phyloP scores from a whole-genome alignment of 1,140 invertebrate genomes.

The Eufriesea mexicana region DNA sequence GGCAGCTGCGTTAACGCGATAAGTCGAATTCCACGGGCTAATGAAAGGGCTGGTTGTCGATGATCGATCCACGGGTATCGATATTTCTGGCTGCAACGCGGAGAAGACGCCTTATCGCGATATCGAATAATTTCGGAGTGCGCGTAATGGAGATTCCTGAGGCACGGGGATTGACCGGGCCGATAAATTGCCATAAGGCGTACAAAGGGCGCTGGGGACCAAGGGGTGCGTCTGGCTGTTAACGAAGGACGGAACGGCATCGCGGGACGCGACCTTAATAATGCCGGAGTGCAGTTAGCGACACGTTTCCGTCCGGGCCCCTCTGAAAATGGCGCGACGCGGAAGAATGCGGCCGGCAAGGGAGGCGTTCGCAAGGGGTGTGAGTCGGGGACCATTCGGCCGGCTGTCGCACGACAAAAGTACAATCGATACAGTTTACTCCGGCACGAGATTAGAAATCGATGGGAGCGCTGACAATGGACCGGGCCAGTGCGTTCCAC shows the following conservation, averaged over 20 bases:
- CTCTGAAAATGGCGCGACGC: constrained; percentile 32
- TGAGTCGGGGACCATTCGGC: not conserved
- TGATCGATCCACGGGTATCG: constrained; percentile 44
- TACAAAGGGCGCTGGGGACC: constrained; percentile 36
- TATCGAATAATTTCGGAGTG: constrained; percentile 60
- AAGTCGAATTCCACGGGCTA: constrained; percentile 60
- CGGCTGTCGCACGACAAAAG: constrained; percentile 42
- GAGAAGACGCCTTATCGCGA: constrained; percentile 49
- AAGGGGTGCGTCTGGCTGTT: constrained; percentile 8
- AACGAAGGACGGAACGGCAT: constrained; percentile 43
- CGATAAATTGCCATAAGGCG: constrained; percentile 66
- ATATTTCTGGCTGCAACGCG: constrained; percentile 44
- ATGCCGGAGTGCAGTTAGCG: constrained; percentile 34
- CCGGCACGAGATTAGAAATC: constrained; percentile 66
- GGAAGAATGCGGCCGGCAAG: not conserved
- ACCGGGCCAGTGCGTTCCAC: constrained; percentile 30
- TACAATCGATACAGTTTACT: constrained; percentile 68
- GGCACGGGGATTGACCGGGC: constrained; percentile 46
- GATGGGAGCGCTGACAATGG: constrained; percentile 66
- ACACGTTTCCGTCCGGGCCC: constrained; percentile 21
- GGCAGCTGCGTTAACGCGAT: constrained; percentile 59
- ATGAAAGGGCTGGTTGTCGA: constrained; percentile 44
- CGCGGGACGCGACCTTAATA: constrained; percentile 36
- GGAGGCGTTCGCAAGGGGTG: not conserved
- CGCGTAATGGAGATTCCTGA: constrained; percentile 63